Base-by-base conservation (phyloP, 1,140 invertebrate species). In the Drosophila teissieri region DNA sequence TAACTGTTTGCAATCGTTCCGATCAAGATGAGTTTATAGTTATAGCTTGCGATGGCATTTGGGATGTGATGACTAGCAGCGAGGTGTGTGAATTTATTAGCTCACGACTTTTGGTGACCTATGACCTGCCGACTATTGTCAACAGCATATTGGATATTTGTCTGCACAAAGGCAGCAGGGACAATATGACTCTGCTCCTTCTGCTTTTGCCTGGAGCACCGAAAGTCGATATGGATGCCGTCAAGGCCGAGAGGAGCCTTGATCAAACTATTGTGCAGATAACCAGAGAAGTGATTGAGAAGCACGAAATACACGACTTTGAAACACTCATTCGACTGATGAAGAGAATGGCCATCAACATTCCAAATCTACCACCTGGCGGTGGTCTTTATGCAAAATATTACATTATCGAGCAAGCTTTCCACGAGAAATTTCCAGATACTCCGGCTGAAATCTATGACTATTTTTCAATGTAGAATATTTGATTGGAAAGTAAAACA, bases 21-120 rank as follows among this genome's bases (percentile, higher is more conserved):
- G 5, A 10, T 0, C n/a, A n/a, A 3, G 51, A 70, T 36, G 64
- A 70, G 6, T 70, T 70, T 8, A 6, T 70, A 19, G 17, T 70
- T 0, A 11, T 70, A 8, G 67, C 67, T 44, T 70, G 67, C 36
- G 67, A 70, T 11, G 67, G 67, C 24, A 46, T 70, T 11, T 70
- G 67, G 67, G 67, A 70, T 7, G 67, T 70, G 27, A 70, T 70
- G 64, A 49, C 12, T 10, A 49, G 51, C 19, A 19, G 22, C 0
- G 64, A 69, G 1, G 64, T 57, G 3, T 70, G 51, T 19, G 27
- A 45, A 2, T 70, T 36, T 12, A 55, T 70, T 17, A 6, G 39
- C 1, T 70, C 64, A 0, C 36, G 64, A 0, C 64, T 70, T 10
- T n/a, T 19, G 3, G 44, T 70, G 6, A 56, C 42, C 36, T 10